Conservation (phyloP, 2,113 vertebrate genomes). For the Phasianus colchicus region DNA sequence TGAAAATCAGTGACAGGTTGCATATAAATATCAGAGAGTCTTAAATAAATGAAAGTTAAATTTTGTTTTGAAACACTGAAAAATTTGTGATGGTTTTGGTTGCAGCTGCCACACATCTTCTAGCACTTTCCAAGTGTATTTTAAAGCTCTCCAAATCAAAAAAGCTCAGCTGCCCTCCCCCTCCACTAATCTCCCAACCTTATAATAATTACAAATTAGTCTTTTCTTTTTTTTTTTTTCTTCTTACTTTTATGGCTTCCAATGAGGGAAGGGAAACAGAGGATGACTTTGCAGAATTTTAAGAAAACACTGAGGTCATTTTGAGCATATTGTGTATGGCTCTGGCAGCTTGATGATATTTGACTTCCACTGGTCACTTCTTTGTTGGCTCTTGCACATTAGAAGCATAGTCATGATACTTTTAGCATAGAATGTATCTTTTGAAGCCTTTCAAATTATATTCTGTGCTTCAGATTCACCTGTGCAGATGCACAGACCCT, state of each 20-base stretch:
- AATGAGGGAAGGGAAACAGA: not conserved
- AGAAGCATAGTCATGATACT: not conserved
- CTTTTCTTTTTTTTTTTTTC: too few species aligned
- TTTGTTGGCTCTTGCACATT: not conserved
- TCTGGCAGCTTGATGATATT: not conserved
- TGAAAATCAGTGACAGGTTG: not conserved
- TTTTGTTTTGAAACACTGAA: not conserved
- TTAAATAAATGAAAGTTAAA: not conserved
- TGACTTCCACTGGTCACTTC: slow-evolving; percentile 1
- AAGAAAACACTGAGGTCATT: not conserved
- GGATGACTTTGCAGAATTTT: not conserved
- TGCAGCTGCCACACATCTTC: not conserved
- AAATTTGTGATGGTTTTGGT: not conserved
- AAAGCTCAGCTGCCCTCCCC: not conserved
- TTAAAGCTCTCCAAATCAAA: not conserved
- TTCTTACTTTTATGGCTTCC: not conserved
- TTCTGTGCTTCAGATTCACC: not conserved
- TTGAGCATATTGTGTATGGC: not conserved
- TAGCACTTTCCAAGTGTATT: not conserved
- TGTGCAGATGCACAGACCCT: not conserved
- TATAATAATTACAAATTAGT: not conserved
- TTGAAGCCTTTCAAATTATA: not conserved
- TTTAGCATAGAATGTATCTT: not conserved
- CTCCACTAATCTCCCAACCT: not conserved
- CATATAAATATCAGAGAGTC: not conserved